Evolutionary conservation across 2,113 vertebrate species (phyloP), one percentile per base, ranked within the genome.

Genomic region (Rutilus rutilus): DNA sequence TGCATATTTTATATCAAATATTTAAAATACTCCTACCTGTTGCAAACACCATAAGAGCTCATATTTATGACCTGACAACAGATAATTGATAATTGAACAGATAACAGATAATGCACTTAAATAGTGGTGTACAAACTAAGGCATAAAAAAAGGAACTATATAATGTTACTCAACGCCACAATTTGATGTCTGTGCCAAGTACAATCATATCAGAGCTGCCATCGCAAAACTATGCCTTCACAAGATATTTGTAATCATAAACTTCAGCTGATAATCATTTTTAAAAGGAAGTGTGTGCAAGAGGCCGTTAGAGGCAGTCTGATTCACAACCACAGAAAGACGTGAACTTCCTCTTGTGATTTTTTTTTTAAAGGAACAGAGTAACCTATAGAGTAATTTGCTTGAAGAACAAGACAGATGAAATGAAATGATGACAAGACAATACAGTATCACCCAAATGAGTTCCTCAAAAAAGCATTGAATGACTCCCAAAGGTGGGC

Each of bases 311-410:
- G 36, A 67, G n/a, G 36, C 52, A 25, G 17, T 69, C 52, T 12
- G 21, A 67, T 86, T 86, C 60, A n/a, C 39, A 78, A 83, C 87
- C 87, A 76, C 86, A 76, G 73, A 79, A 50, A 5, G 7, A n/a
- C 27, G n/a, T 36, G n/a, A 60, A 81, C 78, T 82, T 88, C 87
- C 87, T 52, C 39, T 84, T 52, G 6, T 25, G 8, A 54, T 39
- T 17, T 3, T 9, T 27, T 15, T 45, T n/a, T 60, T 50, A 27
- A 27, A 74, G 39, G 62, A 78, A 21, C 30, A 69, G 2, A 21
- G 19, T 23, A 7, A 36, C 6, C 6, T 6, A 5, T 5, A 39
- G 36, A 62, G 39, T 10, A 39, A 42, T 42, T 64, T 25, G 6
- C 39, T 74, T 25, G 12, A 42, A 27, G 47, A 19, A 9, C 67